Conservation (phyloP, 2,113 vertebrate genomes). For the Orthonyx spaldingii region DNA sequence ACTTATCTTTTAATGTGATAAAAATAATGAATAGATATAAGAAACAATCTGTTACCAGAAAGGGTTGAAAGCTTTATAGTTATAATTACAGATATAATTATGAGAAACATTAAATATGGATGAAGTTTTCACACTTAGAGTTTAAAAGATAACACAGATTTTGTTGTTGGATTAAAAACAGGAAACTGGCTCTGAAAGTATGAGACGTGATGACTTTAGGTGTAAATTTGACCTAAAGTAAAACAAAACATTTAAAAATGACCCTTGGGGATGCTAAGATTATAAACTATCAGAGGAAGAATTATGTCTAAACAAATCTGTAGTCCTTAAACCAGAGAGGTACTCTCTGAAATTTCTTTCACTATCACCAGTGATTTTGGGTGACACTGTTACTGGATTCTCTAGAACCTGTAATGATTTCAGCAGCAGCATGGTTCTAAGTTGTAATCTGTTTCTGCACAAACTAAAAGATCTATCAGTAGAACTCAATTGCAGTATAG, state of each 20-base stretch:
- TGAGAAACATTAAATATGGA: constrained; percentile 25
- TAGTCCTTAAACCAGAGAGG: neutral
- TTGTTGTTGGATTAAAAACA: neutral
- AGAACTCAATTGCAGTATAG: neutral
- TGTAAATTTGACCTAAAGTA: neutral
- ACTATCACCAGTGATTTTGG: neutral
- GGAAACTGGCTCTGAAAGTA: neutral
- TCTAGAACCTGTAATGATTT: neutral
- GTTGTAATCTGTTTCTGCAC: neutral
- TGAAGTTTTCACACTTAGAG: neutral
- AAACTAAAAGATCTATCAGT: neutral
- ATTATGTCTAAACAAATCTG: neutral
- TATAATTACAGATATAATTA: constrained; percentile 28
- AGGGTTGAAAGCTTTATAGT: neutral
- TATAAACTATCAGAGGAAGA: neutral
- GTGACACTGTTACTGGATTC: neutral
- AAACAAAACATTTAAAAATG: neutral
- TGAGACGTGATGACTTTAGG: neutral
- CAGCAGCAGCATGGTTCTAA: neutral
- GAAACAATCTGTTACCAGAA: neutral
- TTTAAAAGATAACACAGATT: constrained; percentile 22
- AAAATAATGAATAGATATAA: constrained; percentile 5
- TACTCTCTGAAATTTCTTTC: neutral
- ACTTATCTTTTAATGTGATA: neutral
- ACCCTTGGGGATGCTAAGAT: neutral